phyloP scores from a whole-genome alignment of 2,888 invertebrate species.

The Magallana nippona region DNA sequence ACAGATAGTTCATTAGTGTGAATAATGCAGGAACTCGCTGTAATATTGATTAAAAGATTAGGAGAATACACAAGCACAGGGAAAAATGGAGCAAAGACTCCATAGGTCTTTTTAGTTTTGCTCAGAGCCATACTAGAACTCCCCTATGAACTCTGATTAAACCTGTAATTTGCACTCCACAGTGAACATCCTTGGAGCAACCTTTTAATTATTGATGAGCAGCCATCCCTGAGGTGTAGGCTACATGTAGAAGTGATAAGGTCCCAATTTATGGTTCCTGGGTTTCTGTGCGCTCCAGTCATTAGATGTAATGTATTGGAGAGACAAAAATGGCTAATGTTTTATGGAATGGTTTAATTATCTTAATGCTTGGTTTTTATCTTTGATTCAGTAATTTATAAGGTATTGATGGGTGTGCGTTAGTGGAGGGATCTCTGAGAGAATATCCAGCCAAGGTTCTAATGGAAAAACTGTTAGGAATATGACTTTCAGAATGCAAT shows the following conservation, averaged over 20 bases:
- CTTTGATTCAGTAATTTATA: slow-evolving; percentile 4
- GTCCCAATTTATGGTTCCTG: slow-evolving; percentile 16
- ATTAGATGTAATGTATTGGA: slow-evolving; percentile 13
- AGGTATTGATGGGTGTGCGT: not conserved
- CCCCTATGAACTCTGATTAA: slow-evolving; percentile 20
- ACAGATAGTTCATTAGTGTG: too few relatives aligned
- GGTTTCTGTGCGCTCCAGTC: not conserved
- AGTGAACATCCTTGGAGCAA: slow-evolving; percentile 24
- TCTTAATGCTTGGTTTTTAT: slow-evolving; percentile 15
- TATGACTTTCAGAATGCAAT: not conserved
- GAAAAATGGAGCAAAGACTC: too few relatives aligned
- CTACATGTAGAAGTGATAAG: slow-evolving; percentile 16
- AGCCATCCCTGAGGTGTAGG: slow-evolving; percentile 3
- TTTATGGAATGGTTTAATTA: slow-evolving; percentile 27
- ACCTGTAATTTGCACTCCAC: slow-evolving; percentile 29
- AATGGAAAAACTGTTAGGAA: not conserved
- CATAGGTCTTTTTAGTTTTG: too few relatives aligned
- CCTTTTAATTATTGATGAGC: slow-evolving; percentile 33
- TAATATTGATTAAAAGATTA: too few relatives aligned
- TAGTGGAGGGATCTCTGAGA: not conserved
- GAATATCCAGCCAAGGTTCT: not conserved
- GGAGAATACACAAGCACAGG: too few relatives aligned
- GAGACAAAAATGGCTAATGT: slow-evolving; percentile 1
- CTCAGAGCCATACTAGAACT: too few relatives aligned
- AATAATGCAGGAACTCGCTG: too few relatives aligned